phyloP scores from a whole-genome alignment of 2,888 invertebrate species.

The Tachystola acroxantha region DNA sequence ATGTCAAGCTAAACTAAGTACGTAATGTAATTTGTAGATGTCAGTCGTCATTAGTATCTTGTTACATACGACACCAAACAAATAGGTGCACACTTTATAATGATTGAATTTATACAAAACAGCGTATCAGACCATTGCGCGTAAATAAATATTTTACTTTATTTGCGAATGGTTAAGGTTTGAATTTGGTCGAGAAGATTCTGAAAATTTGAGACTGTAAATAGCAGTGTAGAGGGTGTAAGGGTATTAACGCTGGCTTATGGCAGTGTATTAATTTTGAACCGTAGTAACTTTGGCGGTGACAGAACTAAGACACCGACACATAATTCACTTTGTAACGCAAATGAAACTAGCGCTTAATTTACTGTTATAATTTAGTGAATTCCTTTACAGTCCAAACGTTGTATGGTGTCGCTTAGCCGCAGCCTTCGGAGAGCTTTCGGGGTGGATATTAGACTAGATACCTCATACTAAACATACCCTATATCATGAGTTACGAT shows the following conservation, averaged over 20 bases:
- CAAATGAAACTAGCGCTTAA: slow-evolving; percentile 76
- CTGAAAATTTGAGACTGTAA: slow-evolving; percentile 68
- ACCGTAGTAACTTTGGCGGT: slow-evolving; percentile 76
- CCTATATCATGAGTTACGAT: too few species aligned
- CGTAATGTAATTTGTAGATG: slow-evolving; percentile 58
- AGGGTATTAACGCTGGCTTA: slow-evolving; percentile 73
- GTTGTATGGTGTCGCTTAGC: slow-evolving; percentile 29
- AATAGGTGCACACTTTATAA: slow-evolving; percentile 75
- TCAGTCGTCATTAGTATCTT: slow-evolving; percentile 68
- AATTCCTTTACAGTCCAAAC: slow-evolving; percentile 64
- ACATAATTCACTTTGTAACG: slow-evolving; percentile 75
- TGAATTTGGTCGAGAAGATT: slow-evolving; percentile 21
- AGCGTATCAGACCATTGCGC: slow-evolving; percentile 30
- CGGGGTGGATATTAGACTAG: slow-evolving; percentile 2
- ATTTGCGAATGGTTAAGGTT: slow-evolving; percentile 20
- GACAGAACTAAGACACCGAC: slow-evolving; percentile 77
- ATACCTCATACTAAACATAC: too few species aligned
- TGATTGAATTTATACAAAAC: slow-evolving; percentile 45
- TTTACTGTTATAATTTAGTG: slow-evolving; percentile 75
- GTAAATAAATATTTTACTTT: slow-evolving; percentile 22
- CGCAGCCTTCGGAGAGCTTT: slow-evolving; percentile 6
- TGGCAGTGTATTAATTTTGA: slow-evolving; percentile 78
- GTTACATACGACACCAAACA: slow-evolving; percentile 73
- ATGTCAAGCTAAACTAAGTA: slow-evolving; percentile 10
- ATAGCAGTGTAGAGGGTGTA: slow-evolving; percentile 56